phyloP scores from a whole-genome alignment of 2,113 vertebrate species.

The Hemibagrus wyckioides region DNA sequence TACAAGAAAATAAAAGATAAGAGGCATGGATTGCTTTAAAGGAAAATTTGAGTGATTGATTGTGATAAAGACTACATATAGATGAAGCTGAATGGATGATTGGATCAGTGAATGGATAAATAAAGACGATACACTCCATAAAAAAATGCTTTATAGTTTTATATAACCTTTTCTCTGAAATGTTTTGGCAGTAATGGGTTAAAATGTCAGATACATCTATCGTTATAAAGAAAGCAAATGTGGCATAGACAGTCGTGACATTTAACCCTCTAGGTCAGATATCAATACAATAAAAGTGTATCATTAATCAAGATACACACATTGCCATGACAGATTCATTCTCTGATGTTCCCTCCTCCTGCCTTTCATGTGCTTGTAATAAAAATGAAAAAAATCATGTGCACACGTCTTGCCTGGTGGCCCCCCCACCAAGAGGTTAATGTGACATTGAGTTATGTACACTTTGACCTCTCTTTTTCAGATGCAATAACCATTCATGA shows the following conservation, averaged over 20 bases:
- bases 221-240: neutral
- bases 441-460: conserved; percentile 45
- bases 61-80: neutral
- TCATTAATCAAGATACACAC: neutral
- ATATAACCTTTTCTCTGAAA: neutral
- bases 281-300: neutral
- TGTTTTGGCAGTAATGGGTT: neutral
- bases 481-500: neutral
- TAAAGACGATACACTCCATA: neutral
- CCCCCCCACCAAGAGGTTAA: conserved; percentile 15
- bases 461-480: conserved; percentile 39
- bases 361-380: neutral
- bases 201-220: neutral
- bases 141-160: neutral
- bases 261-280: neutral
- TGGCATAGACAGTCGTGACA: neutral
- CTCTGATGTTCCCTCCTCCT: neutral
- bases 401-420: neutral
- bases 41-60: neutral
- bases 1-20: neutral
- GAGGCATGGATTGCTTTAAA: neutral
- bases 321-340: neutral
- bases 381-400: neutral
- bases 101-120: neutral
- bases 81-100: neutral